Evolutionary conservation across 1,140 invertebrate genomes (phyloP), one percentile per base, ranked within the genome.

Genomic region (Bombyx mandarina): DNA sequence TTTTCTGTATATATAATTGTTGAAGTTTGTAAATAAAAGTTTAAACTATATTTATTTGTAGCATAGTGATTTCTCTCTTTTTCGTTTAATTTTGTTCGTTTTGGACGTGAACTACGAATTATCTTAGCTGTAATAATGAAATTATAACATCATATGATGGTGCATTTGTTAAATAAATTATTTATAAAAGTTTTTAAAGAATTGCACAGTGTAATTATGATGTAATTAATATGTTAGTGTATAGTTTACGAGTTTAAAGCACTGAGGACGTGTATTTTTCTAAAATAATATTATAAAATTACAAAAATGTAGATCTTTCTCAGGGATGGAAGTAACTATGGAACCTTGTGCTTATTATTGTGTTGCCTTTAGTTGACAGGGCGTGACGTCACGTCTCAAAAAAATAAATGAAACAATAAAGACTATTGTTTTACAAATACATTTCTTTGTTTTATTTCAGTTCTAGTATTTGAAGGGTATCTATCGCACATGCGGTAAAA

Each of bases 181-280:
- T 71, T 69, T 54, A 60, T 71, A 64, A 73, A 66, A 65, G 63
- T 70, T 18, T 49, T 18, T 48, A 49, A 56, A 56, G 7, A 22
- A 43, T 18, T 48, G 54, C 65, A 73, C 67, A 66, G 65, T 71
- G 66, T 69, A 69, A 73, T 56, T 66, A 75, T 66, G 26, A 45
- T 60, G 56, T 57, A 65, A 57, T 18, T 18, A 50, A 63, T 46
- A 61, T 73, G 72, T 63, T 52, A 63, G 65, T 12, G 46, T 62
- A 68, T 79, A 75, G 71, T 63, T 61, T 77, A 74, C 66, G 51
- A 51, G 50, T 59, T 66, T 64, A 85, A 85, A 78, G 75, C 82
- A 85, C 82, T 82, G 66, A 74, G 77, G 78, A 85, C 82, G 82
- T 85, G 82, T 85, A 85, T 85, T 85, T 85, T 85, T 85, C 74